phyloP scores from a whole-genome alignment of 2,888 invertebrate species.

The Minunthozetes semirufus region DNA sequence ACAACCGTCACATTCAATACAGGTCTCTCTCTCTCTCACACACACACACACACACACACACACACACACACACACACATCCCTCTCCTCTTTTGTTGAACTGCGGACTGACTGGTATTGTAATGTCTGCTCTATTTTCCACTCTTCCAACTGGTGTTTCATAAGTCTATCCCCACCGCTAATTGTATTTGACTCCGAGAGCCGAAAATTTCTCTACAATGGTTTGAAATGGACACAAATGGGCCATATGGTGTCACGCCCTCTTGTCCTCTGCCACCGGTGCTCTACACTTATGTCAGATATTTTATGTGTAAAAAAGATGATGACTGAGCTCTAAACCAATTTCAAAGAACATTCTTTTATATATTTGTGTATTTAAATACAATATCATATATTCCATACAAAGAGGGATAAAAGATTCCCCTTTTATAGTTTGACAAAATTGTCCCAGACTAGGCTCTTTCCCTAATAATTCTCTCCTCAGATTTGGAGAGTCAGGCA shows the following conservation, averaged over 20 bases:
- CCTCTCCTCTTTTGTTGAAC: slow-evolving; percentile 3
- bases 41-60: no score
- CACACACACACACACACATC: background rate
- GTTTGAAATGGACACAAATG: slow-evolving; percentile 23
- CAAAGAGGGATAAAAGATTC: no score
- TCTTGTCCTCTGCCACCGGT: slow-evolving; percentile 20
- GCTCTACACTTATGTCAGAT: background rate
- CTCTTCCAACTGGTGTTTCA: background rate
- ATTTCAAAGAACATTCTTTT: background rate
- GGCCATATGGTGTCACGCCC: slow-evolving; percentile 32
- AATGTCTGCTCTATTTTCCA: slow-evolving; percentile 12
- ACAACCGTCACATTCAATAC: no score
- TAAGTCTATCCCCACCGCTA: slow-evolving; percentile 23
- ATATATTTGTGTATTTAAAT: slow-evolving; percentile 9
- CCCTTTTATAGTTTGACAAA: background rate
- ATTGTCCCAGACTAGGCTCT: background rate
- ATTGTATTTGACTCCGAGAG: slow-evolving; percentile 24
- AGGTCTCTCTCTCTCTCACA: no score
- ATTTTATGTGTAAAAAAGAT: background rate
- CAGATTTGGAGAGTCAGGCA: slow-evolving; percentile 14
- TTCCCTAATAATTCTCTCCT: slow-evolving; percentile 6
- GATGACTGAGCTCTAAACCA: background rate
- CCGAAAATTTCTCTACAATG: slow-evolving; percentile 17
- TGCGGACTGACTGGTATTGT: background rate
- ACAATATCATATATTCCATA: slow-evolving; percentile 12